Base-by-base conservation (phyloP, 2,113 vertebrate species). In the Macrotis lagotis region DNA sequence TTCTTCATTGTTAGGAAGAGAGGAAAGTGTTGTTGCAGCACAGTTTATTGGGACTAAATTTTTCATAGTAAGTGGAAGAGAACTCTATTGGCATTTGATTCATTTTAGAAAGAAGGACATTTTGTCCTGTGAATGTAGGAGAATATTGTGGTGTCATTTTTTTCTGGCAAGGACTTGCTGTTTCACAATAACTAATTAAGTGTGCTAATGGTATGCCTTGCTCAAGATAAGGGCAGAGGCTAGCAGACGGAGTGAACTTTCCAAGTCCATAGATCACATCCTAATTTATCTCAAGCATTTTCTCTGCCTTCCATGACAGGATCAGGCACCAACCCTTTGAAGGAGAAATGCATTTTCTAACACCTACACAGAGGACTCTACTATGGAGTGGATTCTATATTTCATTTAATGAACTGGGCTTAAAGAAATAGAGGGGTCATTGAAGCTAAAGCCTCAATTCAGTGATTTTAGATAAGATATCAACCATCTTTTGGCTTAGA, bases 1-100 rank as follows among this genome's bases (percentile, higher is more conserved):
- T 22, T 83, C n/a, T 83, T 83, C 6, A 44, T 83, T 83, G n/a
- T 37, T 10, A 0, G 28, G 31, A 66, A n/a, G 94, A 83, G 24
- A 90, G 28, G 83, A 90, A 47, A 11, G 31, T 93, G 94, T 93
- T 94, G 22, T 94, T 93, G 52, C 6, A 97, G 66, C 9, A 9
- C 37, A 3, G 91, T 90, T 49, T 53, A 52, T 6, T 83, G 25
- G 49, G 37, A 83, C 66, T 92, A 96, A 94, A 94, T 59, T 55
- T 48, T 28, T 90, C 74, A 92, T 16, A 26, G 1, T 91, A 96
- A 94, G 92, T 83, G 91, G 48, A 93, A 94, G 89, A 28, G 48
- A 31, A 90, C 47, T 90, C n/a, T 25, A 49, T 48, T 48, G 48
- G 89, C 48, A 90, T 12, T 48, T 90, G 25, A 90, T 89, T 89